A percentile compares a stretch with the other conserved stretches of the same genome.
Conservation (phyloP, 2,888 invertebrate species). For the Microctonus aethiopoides region DNA sequence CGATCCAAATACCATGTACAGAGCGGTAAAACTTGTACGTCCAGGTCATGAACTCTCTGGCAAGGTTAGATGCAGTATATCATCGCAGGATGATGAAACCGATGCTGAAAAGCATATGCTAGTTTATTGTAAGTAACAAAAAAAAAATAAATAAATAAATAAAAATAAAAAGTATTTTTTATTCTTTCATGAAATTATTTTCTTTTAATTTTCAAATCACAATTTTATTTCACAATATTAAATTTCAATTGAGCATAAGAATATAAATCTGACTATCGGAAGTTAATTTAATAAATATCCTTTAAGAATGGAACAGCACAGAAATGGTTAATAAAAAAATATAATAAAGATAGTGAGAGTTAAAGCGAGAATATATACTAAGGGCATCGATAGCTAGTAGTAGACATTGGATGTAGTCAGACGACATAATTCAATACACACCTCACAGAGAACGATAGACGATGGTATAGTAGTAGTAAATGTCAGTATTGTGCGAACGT, state of each 20-base stretch:
- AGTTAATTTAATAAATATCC: too few species aligned
- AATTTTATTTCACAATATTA: too few species aligned
- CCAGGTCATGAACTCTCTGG: slow-evolving; percentile 79
- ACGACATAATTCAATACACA: slow-evolving; percentile 31
- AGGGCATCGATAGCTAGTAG: slow-evolving; percentile 18
- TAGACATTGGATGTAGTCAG: slow-evolving; percentile 34
- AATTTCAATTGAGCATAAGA: too few species aligned
- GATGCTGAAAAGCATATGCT: slow-evolving; percentile 54
- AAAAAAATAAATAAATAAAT: too few species aligned
- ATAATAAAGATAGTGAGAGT: background rate
- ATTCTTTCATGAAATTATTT: background rate
- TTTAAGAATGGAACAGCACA: too few species aligned
- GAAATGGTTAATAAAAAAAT: background rate
- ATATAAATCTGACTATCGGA: too few species aligned
- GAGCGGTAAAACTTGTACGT: slow-evolving; percentile 77
- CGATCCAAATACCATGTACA: slow-evolving; percentile 76
- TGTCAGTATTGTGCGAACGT: slow-evolving; percentile 15
- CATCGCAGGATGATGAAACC: slow-evolving; percentile 76
- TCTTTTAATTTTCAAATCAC: too few species aligned
- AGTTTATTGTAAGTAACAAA: slow-evolving; percentile 55
- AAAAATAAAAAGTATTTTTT: too few species aligned
- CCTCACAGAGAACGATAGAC: slow-evolving; percentile 4
- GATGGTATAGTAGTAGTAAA: slow-evolving; percentile 12
- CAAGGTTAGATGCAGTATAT: slow-evolving; percentile 79
- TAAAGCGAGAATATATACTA: background rate